Evolutionary conservation across 2,797 vertebrate genomes (phyloP).

Genomic region (Crenuchus spilurus): DNA sequence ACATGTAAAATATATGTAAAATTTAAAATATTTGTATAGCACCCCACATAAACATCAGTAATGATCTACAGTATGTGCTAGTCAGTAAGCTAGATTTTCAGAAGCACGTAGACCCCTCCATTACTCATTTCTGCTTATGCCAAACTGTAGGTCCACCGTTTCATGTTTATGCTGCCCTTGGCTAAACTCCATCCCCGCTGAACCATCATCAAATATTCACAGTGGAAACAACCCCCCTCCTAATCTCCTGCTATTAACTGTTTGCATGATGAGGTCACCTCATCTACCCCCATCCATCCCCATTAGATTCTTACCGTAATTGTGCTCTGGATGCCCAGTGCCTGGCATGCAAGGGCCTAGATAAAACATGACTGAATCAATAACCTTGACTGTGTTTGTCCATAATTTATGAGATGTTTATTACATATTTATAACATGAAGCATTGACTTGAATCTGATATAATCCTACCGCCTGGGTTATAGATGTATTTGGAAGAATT

Average conservation of each 20-base stretch:
- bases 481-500: background rate
- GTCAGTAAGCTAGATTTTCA: background rate
- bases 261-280: conserved; percentile 66
- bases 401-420: conserved; percentile 24
- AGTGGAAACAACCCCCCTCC: conserved; percentile 44
- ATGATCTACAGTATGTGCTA: background rate
- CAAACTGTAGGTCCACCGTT: background rate
- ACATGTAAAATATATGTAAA: too few relatives aligned
- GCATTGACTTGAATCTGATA: background rate
- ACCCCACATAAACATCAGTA: background rate
- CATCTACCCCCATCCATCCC: conserved; percentile 4
- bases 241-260: conserved; percentile 30
- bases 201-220: conserved; percentile 67
- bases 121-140: background rate
- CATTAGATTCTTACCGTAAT: conserved; percentile 1
- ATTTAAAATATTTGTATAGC: background rate
- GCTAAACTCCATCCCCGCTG: background rate
- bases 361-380: conserved; percentile 18
- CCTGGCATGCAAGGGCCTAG: background rate
- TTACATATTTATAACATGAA: conserved; percentile 4
- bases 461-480: background rate
- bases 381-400: background rate
- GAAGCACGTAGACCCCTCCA: background rate
- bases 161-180: background rate
- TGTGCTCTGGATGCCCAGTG: background rate